phyloP scores from a whole-genome alignment of 2,797 vertebrate genomes.

The Gambelia wislizenii region DNA sequence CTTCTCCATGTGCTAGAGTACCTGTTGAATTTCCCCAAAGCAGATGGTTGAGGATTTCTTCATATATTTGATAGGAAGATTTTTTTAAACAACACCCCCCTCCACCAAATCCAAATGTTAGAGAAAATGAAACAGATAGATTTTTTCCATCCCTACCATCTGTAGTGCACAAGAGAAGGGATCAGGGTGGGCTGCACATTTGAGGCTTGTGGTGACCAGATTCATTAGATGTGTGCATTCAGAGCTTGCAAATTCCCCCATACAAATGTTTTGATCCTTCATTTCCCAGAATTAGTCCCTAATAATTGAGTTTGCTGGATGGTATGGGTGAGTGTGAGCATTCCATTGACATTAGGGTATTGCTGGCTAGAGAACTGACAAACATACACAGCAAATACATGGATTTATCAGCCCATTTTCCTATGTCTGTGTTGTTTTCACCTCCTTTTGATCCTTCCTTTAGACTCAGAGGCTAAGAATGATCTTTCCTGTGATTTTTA shows the following conservation, averaged over 20 bases:
- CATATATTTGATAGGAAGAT: not conserved
- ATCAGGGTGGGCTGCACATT: not conserved
- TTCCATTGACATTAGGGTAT: not conserved
- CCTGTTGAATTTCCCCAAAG: not conserved
- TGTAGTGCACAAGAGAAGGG: not conserved
- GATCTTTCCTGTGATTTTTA: constrained; percentile 25
- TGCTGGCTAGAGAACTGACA: constrained; percentile 1
- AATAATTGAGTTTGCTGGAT: not conserved
- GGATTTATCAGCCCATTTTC: constrained; percentile 1
- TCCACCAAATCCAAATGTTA: not conserved
- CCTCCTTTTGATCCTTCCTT: not conserved
- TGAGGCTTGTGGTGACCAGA: not conserved
- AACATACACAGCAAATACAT: not conserved
- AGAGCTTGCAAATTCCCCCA: not conserved
- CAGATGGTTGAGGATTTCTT: not conserved
- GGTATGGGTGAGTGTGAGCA: not conserved
- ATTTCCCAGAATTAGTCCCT: not conserved
- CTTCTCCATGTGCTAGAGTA: no score
- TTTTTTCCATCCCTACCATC: not conserved
- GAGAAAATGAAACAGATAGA: not conserved
- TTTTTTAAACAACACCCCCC: not conserved
- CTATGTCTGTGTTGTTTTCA: not conserved
- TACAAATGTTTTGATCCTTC: not conserved
- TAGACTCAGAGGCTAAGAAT: not conserved
- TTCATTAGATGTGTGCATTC: not conserved